Base-by-base conservation (phyloP, 2,113 vertebrate genomes). In the Colaptes auratus region DNA sequence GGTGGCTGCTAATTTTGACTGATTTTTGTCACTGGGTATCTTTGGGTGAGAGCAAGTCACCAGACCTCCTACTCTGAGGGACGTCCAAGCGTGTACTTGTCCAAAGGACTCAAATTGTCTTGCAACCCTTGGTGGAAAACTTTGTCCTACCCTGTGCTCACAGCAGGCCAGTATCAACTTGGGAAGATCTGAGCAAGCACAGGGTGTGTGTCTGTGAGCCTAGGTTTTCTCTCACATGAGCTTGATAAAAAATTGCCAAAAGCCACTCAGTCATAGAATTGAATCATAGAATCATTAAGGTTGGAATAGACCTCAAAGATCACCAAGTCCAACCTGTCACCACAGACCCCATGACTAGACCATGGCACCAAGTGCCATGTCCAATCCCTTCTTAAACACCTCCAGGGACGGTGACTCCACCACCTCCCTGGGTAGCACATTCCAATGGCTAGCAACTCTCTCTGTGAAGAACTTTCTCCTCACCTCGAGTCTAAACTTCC, bases 181-280 rank as follows among this genome's bases (percentile, higher is more conserved):
- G 44, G 39, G 55, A 80, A 76, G 23, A 33, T 7, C 16, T 30
- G 21, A 85, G 31, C 27, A 56, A 84, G 28, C 35, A n/a, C 0
- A 0, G 36, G 2, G 33, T 1, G 0, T 39, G 28, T 60, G 53
- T 60, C 53, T 56, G 70, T 64, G 18, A 13, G 15, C 30, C 6
- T 24, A 30, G 8, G 15, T 66, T n/a, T 77, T 55, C 46, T 21
- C 31, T 25, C 18, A 52, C 2, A 4, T 0, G 1, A 48, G 4
- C 48, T 44, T 66, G 42, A 53, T 67, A 35, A 55, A 69, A 82
- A 86, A 25, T 0, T 3, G 18, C 39, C 28, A 86, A 93, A 86
- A 86, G 24, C 15, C 12, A 31, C 36, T 53, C 25, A 44, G 25
- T 46, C 33, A 53, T 39, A 39, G 39, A 39, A 39, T 39, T 12